phyloP scores from a whole-genome alignment of 2,113 vertebrate species.

The Anseranas semipalmata region DNA sequence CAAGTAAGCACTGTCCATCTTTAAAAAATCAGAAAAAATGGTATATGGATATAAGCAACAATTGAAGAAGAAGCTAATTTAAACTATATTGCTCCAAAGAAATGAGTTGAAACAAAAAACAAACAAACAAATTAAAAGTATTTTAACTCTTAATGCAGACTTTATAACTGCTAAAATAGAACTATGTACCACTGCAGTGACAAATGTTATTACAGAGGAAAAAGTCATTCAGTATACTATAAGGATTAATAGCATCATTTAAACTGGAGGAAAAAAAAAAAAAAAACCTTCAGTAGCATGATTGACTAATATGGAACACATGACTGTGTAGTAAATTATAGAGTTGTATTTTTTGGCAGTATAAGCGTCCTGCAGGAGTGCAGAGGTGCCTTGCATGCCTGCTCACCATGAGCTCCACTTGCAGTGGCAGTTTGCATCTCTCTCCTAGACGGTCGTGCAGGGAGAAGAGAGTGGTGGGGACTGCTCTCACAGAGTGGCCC shows the following conservation, averaged over 20 bases:
- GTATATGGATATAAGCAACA: background rate
- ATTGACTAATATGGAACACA: background rate
- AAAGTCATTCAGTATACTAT: background rate
- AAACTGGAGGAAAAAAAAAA: background rate
- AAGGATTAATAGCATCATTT: background rate
- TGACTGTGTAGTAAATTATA: background rate
- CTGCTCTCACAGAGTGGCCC: background rate
- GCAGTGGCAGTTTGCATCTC: background rate
- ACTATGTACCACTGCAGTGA: accelerated
- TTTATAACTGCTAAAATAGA: background rate
- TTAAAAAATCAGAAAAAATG: accelerated
- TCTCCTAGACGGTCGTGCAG: background rate
- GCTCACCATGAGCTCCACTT: background rate
- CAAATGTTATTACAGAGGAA: background rate
- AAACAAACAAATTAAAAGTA: background rate
- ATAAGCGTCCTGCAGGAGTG: background rate
- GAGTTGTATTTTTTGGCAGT: background rate
- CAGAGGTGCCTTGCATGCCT: background rate
- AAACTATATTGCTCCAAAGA: background rate
- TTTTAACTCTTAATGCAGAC: background rate
- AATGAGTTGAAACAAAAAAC: background rate
- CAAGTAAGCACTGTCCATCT: background rate
- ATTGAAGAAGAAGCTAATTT: background rate
- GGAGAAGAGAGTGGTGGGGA: accelerated
- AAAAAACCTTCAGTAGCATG: background rate